A percentile compares a stretch with the other conserved stretches of the same genome.
Conservation (phyloP, 2,888 invertebrate genomes). For the Heliconius ismenius region DNA sequence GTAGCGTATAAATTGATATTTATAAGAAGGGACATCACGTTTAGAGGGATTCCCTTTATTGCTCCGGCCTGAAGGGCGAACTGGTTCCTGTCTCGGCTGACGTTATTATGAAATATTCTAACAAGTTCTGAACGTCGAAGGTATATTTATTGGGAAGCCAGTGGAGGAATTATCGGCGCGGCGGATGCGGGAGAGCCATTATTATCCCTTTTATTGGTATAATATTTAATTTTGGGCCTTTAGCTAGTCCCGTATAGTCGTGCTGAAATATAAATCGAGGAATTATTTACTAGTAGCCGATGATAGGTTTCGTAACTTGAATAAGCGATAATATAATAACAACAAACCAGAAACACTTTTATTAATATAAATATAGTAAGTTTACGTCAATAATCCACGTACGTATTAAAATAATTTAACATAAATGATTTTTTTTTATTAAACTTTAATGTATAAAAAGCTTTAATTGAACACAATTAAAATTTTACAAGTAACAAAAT, state of each 20-base stretch:
- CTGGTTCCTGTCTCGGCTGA: conserved; percentile 74
- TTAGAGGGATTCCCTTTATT: conserved; percentile 81
- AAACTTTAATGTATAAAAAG: background rate
- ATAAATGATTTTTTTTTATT: background rate
- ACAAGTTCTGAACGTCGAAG: conserved; percentile 78
- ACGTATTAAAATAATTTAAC: background rate
- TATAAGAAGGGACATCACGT: conserved; percentile 79
- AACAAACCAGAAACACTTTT: background rate
- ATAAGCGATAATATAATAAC: background rate
- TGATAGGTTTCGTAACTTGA: conserved; percentile 36
- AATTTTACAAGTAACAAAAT: background rate
- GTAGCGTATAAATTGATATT: conserved; percentile 80
- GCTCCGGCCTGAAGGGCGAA: conserved; percentile 68
- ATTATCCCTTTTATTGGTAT: conserved; percentile 81
- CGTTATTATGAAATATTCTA: conserved; percentile 79
- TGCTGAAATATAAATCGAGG: conserved; percentile 72
- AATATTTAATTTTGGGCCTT: conserved; percentile 80
- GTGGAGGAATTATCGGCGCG: conserved; percentile 74
- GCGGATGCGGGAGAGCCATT: conserved; percentile 76
- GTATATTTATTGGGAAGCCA: conserved; percentile 75
- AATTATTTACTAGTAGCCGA: conserved; percentile 63
- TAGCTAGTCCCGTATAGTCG: conserved; percentile 61
- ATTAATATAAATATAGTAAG: background rate
- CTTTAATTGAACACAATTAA: background rate
- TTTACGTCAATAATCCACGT: background rate